Conservation (phyloP, 2,797 vertebrate genomes). For the Neostethus bicornis region DNA sequence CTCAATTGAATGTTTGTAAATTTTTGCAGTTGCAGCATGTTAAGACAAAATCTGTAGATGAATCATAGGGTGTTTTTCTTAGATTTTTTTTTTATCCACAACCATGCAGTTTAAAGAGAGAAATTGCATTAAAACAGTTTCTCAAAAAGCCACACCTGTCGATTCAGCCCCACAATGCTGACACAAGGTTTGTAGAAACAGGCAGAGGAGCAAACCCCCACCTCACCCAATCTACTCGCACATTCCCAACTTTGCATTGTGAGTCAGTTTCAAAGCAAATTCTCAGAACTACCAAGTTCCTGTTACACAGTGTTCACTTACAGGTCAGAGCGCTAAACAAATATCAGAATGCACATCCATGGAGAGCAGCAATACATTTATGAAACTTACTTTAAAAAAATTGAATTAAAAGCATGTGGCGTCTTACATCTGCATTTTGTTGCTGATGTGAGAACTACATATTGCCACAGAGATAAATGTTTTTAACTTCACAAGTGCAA, state of each 20-base stretch:
- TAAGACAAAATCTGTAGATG: neutral
- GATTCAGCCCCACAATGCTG: constrained; percentile 57
- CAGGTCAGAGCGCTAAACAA: constrained; percentile 22
- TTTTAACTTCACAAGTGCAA: constrained; percentile 39
- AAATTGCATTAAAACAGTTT: constrained; percentile 32
- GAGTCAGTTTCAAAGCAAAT: constrained; percentile 56
- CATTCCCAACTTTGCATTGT: constrained; percentile 29
- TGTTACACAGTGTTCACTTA: constrained; percentile 37
- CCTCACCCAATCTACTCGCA: constrained; percentile 12
- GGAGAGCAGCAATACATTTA: constrained; percentile 3
- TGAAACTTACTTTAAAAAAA: too few species aligned
- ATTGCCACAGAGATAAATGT: constrained; percentile 14
- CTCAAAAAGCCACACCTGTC: constrained; percentile 56
- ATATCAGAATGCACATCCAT: constrained; percentile 1
- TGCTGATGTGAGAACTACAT: constrained; percentile 13
- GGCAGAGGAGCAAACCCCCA: constrained; percentile 47
- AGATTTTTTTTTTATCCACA: constrained; percentile 20
- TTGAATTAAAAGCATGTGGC: too few species aligned
- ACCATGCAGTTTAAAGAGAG: constrained; percentile 21
- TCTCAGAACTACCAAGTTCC: constrained; percentile 70
- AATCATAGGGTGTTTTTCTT: constrained; percentile 1
- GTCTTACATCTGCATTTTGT: constrained; percentile 1
- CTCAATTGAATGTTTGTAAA: neutral
- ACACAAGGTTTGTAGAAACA: constrained; percentile 56
- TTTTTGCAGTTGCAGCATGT: neutral